These are phyloP conservation scores for Diglossa brunneiventris DNA, from an alignment of 2,113 vertebrate species.

Conservation along the genomic window DNA sequence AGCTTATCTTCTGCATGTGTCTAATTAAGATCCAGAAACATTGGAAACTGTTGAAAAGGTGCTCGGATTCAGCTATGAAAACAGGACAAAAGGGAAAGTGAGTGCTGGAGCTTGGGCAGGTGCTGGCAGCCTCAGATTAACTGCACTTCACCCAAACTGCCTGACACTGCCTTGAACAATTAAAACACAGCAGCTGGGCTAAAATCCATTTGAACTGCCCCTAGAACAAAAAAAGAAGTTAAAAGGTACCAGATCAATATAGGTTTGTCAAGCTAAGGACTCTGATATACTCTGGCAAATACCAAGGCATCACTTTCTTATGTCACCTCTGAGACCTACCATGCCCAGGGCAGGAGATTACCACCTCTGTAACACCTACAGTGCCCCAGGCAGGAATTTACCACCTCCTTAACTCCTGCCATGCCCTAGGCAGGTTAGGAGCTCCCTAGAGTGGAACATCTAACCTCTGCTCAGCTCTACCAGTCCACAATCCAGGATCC, in stretches of 20 bases:
- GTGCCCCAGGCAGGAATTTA: background rate
- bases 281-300: background rate
- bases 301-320: rapidly evolving
- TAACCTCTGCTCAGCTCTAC: background rate
- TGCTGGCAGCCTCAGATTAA: background rate
- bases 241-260: background rate
- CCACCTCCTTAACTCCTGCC: background rate
- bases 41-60: background rate
- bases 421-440: background rate
- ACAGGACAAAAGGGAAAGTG: background rate
- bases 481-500: background rate
- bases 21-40: background rate
- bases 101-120: background rate
- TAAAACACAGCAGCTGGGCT: background rate
- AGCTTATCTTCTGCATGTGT: background rate
- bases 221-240: background rate
- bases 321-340: background rate
- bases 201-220: background rate
- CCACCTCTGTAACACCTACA: background rate
- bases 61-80: background rate
- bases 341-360: background rate
- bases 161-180: background rate
- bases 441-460: background rate
- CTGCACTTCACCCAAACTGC: background rate
- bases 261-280: background rate